Percentiles rank a stretch among this genome's conserved stretches.
phyloP scores from a whole-genome alignment of 2,113 vertebrate species.

The Nestor notabilis region DNA sequence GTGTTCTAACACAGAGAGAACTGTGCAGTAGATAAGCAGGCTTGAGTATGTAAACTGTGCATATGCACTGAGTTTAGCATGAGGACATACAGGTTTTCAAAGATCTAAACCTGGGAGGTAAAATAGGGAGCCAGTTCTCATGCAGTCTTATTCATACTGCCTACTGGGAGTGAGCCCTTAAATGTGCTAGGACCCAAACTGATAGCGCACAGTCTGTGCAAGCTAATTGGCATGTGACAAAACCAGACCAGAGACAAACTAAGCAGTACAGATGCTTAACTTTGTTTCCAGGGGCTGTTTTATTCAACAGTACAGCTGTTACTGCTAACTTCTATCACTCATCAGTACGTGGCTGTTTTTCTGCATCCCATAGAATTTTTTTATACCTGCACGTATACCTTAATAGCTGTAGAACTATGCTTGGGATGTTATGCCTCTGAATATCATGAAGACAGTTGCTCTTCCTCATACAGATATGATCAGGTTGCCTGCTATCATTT shows the following conservation, averaged over 20 bases:
- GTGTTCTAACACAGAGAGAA: neutral
- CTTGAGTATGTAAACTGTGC: neutral
- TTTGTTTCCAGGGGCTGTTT: neutral
- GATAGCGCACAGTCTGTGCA: neutral
- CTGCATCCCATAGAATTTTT: neutral
- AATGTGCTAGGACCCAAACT: neutral
- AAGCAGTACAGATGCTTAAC: neutral
- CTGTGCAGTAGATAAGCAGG: neutral
- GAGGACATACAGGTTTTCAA: neutral
- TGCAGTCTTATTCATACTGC: neutral
- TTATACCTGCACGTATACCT: fast-evolving
- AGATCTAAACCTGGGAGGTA: neutral
- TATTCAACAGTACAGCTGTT: neutral
- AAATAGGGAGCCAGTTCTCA: neutral
- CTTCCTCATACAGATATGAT: neutral
- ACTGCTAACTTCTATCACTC: neutral
- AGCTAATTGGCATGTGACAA: neutral
- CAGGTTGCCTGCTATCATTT: neutral
- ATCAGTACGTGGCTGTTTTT: neutral
- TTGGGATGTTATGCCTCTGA: neutral
- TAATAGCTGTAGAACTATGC: neutral
- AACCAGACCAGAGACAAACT: neutral
- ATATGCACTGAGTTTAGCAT: neutral
- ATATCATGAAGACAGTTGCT: neutral
- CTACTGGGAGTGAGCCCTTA: neutral